Percentiles rank a stretch among this genome's conserved stretches.
phyloP scores from a whole-genome alignment of 2,797 vertebrate species.

The Lagorchestes hirsutus region DNA sequence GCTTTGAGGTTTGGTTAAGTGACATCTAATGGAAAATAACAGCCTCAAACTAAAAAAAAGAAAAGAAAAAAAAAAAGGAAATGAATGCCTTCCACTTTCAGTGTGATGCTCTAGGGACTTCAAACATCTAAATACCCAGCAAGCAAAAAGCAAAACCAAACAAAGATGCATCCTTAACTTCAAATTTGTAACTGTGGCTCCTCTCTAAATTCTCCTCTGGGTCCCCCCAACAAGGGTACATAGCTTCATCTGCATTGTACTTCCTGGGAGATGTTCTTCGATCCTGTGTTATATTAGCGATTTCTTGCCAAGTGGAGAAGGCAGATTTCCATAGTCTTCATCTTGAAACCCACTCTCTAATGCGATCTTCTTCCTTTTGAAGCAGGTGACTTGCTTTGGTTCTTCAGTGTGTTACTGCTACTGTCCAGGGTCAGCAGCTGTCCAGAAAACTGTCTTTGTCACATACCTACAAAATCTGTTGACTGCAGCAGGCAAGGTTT shows the following conservation, averaged over 20 bases:
- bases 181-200: neutral
- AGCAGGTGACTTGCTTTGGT: constrained; percentile 87
- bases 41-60: no score
- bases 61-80: neutral
- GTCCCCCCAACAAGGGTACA: neutral
- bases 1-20: neutral
- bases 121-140: neutral
- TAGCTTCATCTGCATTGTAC: neutral
- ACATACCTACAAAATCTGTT: constrained; percentile 89
- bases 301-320: neutral
- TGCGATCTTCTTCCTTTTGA: constrained; percentile 55
- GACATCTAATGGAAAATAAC: neutral
- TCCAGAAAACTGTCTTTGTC: constrained; percentile 92
- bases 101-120: neutral
- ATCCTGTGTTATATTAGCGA: neutral
- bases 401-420: constrained; percentile 82
- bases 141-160: neutral
- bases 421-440: constrained; percentile 84
- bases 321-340: neutral
- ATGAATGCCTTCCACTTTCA: neutral
- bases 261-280: neutral
- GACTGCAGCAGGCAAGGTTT: constrained; percentile 93
- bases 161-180: neutral
- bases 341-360: neutral
- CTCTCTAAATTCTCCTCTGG: neutral